phyloP scores from a whole-genome alignment of 1,140 invertebrate species.

The Colletes gigas region DNA sequence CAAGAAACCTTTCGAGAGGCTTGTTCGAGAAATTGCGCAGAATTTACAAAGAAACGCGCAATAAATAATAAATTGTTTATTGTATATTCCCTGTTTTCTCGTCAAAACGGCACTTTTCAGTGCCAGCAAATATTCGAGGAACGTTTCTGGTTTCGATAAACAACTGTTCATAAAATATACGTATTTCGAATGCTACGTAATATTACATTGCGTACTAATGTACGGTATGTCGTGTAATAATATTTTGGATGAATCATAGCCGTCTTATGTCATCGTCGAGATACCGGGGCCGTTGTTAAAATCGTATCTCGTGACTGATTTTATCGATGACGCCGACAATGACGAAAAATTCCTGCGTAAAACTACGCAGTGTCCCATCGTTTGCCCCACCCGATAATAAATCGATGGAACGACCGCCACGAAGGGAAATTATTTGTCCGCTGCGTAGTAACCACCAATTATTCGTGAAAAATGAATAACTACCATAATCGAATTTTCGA shows the following conservation, averaged over 20 bases:
- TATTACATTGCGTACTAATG: conserved; percentile 9
- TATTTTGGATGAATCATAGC: conserved; percentile 44
- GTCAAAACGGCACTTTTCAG: conserved; percentile 22
- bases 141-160: background rate
- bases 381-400: conserved; percentile 30
- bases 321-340: conserved; percentile 54
- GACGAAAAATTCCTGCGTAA: conserved; percentile 46
- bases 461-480: conserved; percentile 5
- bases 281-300: conserved; percentile 45
- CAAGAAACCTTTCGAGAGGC: background rate
- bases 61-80: background rate
- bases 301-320: conserved; percentile 50
- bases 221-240: conserved; percentile 47
- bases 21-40: conserved; percentile 19
- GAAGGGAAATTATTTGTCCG: conserved; percentile 57
- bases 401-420: conserved; percentile 61
- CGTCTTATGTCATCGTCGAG: conserved; percentile 50
- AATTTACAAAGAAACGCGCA: conserved; percentile 1
- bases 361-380: conserved; percentile 60
- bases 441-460: conserved; percentile 46
- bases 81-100: no score
- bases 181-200: background rate
- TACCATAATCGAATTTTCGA: background rate
- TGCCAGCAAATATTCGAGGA: background rate
- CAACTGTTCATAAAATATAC: no score